phyloP scores from a whole-genome alignment of 1,140 invertebrate genomes.

The Drosophila athabasca region DNA sequence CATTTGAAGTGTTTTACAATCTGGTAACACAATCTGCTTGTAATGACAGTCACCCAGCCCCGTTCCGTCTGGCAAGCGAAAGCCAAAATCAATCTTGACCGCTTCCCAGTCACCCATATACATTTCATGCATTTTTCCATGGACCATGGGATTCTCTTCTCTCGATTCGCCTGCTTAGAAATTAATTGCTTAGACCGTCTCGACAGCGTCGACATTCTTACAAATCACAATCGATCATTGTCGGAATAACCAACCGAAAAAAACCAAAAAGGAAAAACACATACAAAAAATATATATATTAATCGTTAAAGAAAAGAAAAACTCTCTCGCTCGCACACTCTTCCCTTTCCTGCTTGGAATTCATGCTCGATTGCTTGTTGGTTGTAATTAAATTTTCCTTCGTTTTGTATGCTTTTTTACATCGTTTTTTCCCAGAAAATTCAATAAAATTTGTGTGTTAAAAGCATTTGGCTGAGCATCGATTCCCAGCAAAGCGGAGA shows the following conservation, averaged over 20 bases:
- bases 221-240: slow-evolving; percentile 79
- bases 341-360: background rate
- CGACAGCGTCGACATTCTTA: slow-evolving; percentile 57
- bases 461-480: slow-evolving; percentile 20
- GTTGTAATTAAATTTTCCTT: slow-evolving; percentile 67
- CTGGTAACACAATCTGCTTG: slow-evolving; percentile 70
- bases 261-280: too few relatives aligned
- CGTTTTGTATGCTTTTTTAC: slow-evolving; percentile 50
- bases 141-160: background rate
- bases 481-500: slow-evolving; percentile 3
- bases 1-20: slow-evolving; percentile 69
- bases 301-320: slow-evolving; percentile 52
- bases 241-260: slow-evolving; percentile 35
- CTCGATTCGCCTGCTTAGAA: slow-evolving; percentile 47
- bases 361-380: slow-evolving; percentile 44
- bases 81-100: slow-evolving; percentile 72
- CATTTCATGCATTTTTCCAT: slow-evolving; percentile 57
- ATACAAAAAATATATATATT: slow-evolving; percentile 30
- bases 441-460: slow-evolving; percentile 61
- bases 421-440: slow-evolving; percentile 66
- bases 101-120: slow-evolving; percentile 58
- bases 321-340: slow-evolving; percentile 1
- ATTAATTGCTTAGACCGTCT: slow-evolving; percentile 52
- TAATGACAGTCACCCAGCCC: slow-evolving; percentile 28
- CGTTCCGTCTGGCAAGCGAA: slow-evolving; percentile 17